Percentiles rank a stretch among this genome's conserved stretches.
Conservation (phyloP, 2,113 vertebrate species). For the Lutjanus erythropterus region DNA sequence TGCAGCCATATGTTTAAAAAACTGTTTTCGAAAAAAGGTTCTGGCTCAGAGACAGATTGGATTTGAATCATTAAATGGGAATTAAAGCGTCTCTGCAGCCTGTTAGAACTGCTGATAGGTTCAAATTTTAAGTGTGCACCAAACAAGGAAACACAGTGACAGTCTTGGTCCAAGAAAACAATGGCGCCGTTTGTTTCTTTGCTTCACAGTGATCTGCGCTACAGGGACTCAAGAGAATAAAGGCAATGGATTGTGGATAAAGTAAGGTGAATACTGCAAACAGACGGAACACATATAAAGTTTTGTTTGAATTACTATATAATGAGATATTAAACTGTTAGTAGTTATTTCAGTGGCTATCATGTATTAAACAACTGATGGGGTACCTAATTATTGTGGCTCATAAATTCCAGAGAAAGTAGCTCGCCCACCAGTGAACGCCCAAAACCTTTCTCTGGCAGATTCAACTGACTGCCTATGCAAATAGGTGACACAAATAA, state of each 20-base stretch:
- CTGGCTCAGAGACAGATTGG: constrained; percentile 24
- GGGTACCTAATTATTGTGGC: constrained; percentile 7
- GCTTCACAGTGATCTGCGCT: constrained; percentile 48
- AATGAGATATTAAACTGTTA: constrained; percentile 24
- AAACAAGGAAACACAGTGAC: constrained; percentile 20
- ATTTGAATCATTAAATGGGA: constrained; percentile 48
- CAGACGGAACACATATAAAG: constrained; percentile 3
- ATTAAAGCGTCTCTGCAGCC: constrained; percentile 22
- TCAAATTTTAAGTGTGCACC: constrained; percentile 26
- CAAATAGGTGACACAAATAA: background rate
- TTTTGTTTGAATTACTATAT: background rate
- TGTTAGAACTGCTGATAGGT: constrained; percentile 26
- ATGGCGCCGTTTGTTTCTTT: constrained; percentile 46
- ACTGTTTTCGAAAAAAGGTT: constrained; percentile 14
- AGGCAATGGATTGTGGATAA: constrained; percentile 38
- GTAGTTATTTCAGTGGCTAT: constrained; percentile 8
- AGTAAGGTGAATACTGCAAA: constrained; percentile 13
- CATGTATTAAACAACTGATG: constrained; percentile 13
- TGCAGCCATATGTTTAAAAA: constrained; percentile 33
- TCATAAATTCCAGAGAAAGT: constrained; percentile 10
- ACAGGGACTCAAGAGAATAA: constrained; percentile 19
- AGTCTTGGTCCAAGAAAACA: constrained; percentile 16
- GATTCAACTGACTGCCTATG: background rate
- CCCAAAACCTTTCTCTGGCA: background rate
- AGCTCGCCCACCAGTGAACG: background rate